These are phyloP conservation scores for Pygocentrus nattereri DNA, from an alignment of 2,797 vertebrate genomes.

Conservation along the genomic window DNA sequence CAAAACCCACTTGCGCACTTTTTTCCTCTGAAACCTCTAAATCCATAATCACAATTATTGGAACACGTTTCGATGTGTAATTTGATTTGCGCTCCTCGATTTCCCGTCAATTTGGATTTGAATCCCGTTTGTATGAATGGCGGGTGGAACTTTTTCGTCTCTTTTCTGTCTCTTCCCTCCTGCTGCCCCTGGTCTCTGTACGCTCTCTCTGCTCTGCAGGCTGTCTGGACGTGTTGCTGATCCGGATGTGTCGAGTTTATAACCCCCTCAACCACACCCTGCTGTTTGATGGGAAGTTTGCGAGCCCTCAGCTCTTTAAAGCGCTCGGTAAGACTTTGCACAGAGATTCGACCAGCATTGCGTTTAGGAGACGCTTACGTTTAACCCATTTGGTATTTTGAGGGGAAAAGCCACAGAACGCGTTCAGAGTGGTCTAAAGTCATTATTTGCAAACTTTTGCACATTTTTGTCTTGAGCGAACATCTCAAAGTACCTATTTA, in stretches of 20 bases:
- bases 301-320: conserved; percentile 87
- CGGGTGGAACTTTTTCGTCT: background rate
- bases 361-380: background rate
- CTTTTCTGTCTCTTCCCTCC: conserved; percentile 8
- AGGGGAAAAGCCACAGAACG: background rate
- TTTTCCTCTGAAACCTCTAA: background rate
- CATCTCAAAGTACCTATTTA: no score
- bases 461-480: no score
- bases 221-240: conserved; percentile 90
- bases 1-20: background rate
- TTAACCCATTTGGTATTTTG: background rate
- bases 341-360: background rate
- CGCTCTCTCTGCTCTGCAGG: conserved; percentile 71
- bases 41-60: background rate
- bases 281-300: conserved; percentile 90
- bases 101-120: conserved; percentile 6
- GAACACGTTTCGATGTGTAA: no score
- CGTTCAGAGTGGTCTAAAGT: no score
- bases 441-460: no score
- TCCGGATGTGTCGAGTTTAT: conserved; percentile 89
- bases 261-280: conserved; percentile 90
- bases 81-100: conserved; percentile 16
- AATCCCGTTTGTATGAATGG: conserved; percentile 19
- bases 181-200: background rate
- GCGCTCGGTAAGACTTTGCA: conserved; percentile 79